These are phyloP conservation scores for Eupithecia abbreviata DNA, from an alignment of 2,888 invertebrate species.

Conservation along the genomic window DNA sequence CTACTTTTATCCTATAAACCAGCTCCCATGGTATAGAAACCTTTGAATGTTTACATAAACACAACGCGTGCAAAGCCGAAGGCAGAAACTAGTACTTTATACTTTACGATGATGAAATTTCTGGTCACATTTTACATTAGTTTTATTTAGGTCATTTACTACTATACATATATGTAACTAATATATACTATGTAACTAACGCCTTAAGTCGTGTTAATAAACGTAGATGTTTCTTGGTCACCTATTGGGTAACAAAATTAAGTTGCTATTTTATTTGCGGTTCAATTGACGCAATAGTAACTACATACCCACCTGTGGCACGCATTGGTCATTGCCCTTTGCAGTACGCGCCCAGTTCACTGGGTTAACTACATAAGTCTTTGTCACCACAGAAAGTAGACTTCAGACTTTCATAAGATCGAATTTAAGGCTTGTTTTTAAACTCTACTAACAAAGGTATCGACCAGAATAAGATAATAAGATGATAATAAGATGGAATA, in stretches of 20 bases:
- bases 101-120: too few relatives aligned
- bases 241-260: background rate
- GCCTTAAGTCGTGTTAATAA: background rate
- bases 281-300: background rate
- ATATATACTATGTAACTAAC: background rate
- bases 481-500: too few relatives aligned
- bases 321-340: slow-evolving; percentile 51
- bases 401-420: background rate
- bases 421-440: background rate
- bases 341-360: slow-evolving; percentile 44
- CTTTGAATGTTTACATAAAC: too few relatives aligned
- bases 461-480: too few relatives aligned
- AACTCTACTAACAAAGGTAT: background rate
- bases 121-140: too few relatives aligned
- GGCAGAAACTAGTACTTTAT: too few relatives aligned
- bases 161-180: too few relatives aligned
- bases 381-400: background rate
- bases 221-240: background rate
- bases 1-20: too few relatives aligned
- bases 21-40: too few relatives aligned
- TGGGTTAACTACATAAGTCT: slow-evolving; percentile 39
- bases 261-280: background rate
- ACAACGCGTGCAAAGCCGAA: too few relatives aligned
- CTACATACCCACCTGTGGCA: slow-evolving; percentile 7
- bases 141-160: too few relatives aligned